phyloP scores from a whole-genome alignment of 2,888 invertebrate genomes.

The Apoderus coryli region DNA sequence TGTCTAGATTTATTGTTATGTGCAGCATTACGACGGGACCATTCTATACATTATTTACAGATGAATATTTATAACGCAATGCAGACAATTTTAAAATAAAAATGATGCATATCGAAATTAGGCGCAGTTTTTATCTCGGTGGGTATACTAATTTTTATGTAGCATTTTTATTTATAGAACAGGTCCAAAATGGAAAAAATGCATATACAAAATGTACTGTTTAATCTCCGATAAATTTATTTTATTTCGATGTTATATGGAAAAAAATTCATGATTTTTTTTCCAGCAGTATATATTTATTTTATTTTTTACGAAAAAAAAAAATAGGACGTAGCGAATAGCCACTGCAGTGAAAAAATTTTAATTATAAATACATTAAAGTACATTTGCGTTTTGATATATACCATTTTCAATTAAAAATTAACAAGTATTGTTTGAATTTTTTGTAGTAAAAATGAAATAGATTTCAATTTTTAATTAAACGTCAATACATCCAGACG shows the following conservation, averaged over 20 bases:
- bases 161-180: constrained; percentile 19
- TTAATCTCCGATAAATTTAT: constrained; percentile 16
- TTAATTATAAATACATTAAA: constrained; percentile 16
- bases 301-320: constrained; percentile 4
- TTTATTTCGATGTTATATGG: constrained; percentile 14
- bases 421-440: constrained; percentile 16
- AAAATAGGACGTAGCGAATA: too few relatives aligned
- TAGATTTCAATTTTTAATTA: constrained; percentile 16
- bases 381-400: constrained; percentile 16
- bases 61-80: constrained; percentile 27
- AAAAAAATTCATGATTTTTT: too few relatives aligned
- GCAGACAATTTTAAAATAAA: constrained; percentile 24
- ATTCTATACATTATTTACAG: constrained; percentile 26
- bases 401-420: constrained; percentile 17
- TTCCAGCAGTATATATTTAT: too few relatives aligned
- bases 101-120: constrained; percentile 27
- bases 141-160: constrained; percentile 14
- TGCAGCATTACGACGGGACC: constrained; percentile 20
- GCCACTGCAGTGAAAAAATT: constrained; percentile 12
- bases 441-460: constrained; percentile 15
- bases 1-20: constrained; percentile 28
- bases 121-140: constrained; percentile 20
- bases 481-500: constrained; percentile 12
- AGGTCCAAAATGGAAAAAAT: constrained; percentile 19
- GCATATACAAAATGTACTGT: constrained; percentile 15